Percentiles rank a stretch among this genome's conserved stretches.
These are phyloP conservation scores for Selene dorsalis DNA, from an alignment of 2,797 vertebrate genomes.

Conservation along the genomic window DNA sequence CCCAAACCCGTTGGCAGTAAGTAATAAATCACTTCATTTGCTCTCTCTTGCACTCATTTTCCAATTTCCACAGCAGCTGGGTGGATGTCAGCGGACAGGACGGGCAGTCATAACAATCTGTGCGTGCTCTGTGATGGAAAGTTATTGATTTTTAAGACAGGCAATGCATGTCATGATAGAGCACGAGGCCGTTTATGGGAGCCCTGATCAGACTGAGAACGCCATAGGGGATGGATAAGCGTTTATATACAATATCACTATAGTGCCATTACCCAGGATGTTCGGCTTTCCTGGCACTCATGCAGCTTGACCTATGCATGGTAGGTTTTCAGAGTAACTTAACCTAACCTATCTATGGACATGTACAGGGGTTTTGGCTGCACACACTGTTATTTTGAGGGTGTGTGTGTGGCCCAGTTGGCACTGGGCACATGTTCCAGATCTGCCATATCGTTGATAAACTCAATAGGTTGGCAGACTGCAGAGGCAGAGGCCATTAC, in stretches of 20 bases:
- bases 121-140: slow-evolving; percentile 55
- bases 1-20: neutral
- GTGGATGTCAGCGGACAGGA: slow-evolving; percentile 26
- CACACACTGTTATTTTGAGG: neutral
- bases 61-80: slow-evolving; percentile 14
- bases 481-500: slow-evolving; percentile 29
- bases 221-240: slow-evolving; percentile 14
- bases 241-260: slow-evolving; percentile 12
- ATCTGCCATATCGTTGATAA: slow-evolving; percentile 56
- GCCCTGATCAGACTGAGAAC: slow-evolving; percentile 36
- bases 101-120: slow-evolving; percentile 40
- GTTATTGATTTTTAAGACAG: slow-evolving; percentile 72
- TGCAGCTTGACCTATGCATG: neutral
- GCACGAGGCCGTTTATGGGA: slow-evolving; percentile 44
- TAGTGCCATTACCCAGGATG: slow-evolving; percentile 22
- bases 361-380: neutral
- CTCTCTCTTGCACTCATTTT: neutral
- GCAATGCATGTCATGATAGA: slow-evolving; percentile 38
- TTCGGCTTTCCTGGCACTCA: slow-evolving; percentile 3
- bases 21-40: slow-evolving; percentile 1
- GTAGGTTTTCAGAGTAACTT: neutral
- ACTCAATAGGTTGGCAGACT: slow-evolving; percentile 4
- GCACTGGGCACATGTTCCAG: slow-evolving; percentile 20
- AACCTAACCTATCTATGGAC: neutral
- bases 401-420: slow-evolving; percentile 20